These are phyloP conservation scores for Trissoscelio sp. DNA, from an alignment of 2,888 invertebrate genomes.

Conservation along the genomic window DNA sequence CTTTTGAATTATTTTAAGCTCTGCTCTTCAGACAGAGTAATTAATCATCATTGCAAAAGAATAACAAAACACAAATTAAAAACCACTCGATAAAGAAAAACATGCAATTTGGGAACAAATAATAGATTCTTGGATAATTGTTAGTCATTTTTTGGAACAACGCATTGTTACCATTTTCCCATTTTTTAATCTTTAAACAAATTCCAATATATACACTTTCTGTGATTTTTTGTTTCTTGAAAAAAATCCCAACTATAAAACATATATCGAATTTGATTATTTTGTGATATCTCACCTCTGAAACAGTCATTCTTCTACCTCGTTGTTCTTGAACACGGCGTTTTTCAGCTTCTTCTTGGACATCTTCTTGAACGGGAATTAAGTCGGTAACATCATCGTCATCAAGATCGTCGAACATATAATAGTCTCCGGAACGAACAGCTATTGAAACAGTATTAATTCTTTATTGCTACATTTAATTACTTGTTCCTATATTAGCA, in stretches of 20 bases:
- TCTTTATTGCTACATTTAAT: too few relatives aligned
- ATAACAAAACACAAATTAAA: slow-evolving; percentile 18
- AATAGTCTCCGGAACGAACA: slow-evolving; percentile 98
- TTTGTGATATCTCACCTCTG: slow-evolving; percentile 72
- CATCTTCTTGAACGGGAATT: slow-evolving; percentile 86
- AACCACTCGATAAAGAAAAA: slow-evolving; percentile 54
- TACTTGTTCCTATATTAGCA: too few relatives aligned
- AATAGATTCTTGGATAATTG: neutral
- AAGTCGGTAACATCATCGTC: slow-evolving; percentile 87
- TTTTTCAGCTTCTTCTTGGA: slow-evolving; percentile 84
- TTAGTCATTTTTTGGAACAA: too few relatives aligned
- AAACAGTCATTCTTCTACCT: slow-evolving; percentile 84
- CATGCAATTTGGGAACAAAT: slow-evolving; percentile 22
- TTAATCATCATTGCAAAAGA: too few relatives aligned
- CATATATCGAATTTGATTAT: too few relatives aligned
- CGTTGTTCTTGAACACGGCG: slow-evolving; percentile 78
- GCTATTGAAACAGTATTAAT: slow-evolving; percentile 89
- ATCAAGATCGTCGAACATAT: slow-evolving; percentile 98
- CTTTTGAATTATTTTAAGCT: slow-evolving; percentile 6
- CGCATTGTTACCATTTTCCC: too few relatives aligned
- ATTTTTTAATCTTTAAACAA: too few relatives aligned
- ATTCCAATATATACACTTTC: too few relatives aligned
- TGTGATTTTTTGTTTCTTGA: neutral
- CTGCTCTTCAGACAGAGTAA: too few relatives aligned
- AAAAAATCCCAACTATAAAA: too few relatives aligned